Evolutionary conservation across 2,797 vertebrate species (phyloP).

Genomic region (Trematomus bernacchii): DNA sequence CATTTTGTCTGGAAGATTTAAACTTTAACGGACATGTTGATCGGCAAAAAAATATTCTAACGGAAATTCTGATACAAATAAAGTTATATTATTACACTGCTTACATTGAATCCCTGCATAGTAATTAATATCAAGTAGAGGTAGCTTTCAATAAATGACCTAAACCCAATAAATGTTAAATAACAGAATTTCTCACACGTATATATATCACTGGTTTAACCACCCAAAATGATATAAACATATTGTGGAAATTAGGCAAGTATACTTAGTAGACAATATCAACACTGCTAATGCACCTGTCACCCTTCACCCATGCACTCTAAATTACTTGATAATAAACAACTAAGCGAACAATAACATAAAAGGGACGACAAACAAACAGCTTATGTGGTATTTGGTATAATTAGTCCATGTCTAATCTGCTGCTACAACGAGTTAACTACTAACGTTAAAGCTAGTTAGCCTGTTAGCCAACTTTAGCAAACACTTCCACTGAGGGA

Average conservation of each 20-base stretch:
- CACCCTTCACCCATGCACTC: background rate
- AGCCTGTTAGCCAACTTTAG: conserved; percentile 27
- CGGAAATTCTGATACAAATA: no score
- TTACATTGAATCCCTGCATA: no score
- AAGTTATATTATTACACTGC: no score
- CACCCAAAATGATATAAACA: no score
- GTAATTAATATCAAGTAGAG: background rate
- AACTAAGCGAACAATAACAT: background rate
- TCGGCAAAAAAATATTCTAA: no score
- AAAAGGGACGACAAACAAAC: background rate
- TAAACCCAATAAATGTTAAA: background rate
- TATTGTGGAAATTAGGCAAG: no score
- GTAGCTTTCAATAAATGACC: background rate
- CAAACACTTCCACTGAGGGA: background rate
- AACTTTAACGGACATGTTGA: no score
- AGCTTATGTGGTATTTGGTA: no score
- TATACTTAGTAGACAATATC: background rate
- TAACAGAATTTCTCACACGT: background rate
- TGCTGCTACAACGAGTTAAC: background rate
- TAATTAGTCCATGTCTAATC: background rate
- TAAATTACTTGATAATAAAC: background rate
- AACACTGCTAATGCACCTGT: background rate
- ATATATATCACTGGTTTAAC: no score
- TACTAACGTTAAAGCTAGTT: conserved; percentile 12
- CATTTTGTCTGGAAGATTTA: no score